These are phyloP conservation scores for Gallinago nigripennis DNA, from an alignment of 2,797 vertebrate genomes.

Conservation along the genomic window DNA sequence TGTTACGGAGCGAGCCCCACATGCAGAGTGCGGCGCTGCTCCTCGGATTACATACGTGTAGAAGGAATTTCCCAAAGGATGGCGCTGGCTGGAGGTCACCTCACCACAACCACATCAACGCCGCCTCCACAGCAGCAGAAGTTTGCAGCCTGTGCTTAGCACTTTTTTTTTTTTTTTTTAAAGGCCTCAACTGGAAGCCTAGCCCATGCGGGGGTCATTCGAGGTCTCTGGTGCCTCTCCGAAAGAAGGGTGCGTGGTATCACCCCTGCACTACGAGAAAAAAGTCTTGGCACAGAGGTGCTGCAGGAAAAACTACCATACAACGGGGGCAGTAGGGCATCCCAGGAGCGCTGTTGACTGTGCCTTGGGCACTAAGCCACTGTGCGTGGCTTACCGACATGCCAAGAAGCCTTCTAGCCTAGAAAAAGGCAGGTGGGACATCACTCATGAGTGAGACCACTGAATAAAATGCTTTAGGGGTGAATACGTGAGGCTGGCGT, in stretches of 20 bases:
- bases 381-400: not conserved
- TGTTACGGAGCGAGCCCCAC: not conserved
- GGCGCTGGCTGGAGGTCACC: not conserved
- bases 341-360: not conserved
- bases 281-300: not conserved
- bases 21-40: not conserved
- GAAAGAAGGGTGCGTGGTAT: not conserved
- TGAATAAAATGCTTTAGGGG: not conserved
- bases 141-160: not conserved
- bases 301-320: not conserved
- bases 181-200: not conserved
- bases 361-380: not conserved
- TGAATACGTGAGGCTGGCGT: fast-evolving
- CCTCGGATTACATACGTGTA: not conserved
- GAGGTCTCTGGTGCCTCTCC: not conserved
- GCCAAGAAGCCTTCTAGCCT: not conserved
- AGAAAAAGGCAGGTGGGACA: not conserved
- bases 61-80: not conserved
- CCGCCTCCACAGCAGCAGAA: not conserved
- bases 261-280: not conserved
- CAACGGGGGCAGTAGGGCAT: not conserved
- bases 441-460: not conserved
- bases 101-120: not conserved
- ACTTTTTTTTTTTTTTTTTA: not conserved
- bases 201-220: not conserved